These are phyloP conservation scores for Andrena fulva DNA, from an alignment of 2,888 invertebrate genomes.

Conservation along the genomic window DNA sequence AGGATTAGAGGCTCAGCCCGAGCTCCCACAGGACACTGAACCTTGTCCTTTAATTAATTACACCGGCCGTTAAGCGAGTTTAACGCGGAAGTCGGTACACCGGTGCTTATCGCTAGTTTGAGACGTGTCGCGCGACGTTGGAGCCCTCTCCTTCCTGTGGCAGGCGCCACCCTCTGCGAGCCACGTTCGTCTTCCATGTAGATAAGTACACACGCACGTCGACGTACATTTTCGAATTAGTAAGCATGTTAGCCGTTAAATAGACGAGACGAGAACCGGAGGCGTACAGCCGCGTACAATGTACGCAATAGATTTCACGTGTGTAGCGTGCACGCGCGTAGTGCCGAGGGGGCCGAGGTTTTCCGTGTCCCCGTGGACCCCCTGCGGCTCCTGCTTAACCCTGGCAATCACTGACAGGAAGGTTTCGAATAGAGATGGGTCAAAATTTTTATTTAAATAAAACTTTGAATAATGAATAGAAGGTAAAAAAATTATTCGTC, in stretches of 20 bases:
- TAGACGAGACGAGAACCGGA: constrained; percentile 9
- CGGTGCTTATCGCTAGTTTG: constrained; percentile 69
- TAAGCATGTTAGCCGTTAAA: constrained; percentile 46
- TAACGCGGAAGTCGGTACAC: constrained; percentile 65
- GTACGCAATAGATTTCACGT: background rate
- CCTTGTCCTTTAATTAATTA: constrained; percentile 71
- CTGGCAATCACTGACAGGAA: background rate
- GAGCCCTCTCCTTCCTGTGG: background rate
- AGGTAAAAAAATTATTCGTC: too few species aligned
- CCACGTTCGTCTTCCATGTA: constrained; percentile 74
- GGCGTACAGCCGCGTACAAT: constrained; percentile 1
- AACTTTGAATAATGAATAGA: too few species aligned
- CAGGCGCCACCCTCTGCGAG: constrained; percentile 27
- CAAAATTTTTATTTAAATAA: too few species aligned
- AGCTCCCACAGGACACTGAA: constrained; percentile 60
- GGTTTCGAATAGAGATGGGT: background rate
- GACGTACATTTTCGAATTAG: constrained; percentile 53
- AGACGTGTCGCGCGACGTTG: constrained; percentile 52
- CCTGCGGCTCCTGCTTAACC: background rate
- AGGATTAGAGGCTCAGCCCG: constrained; percentile 48
- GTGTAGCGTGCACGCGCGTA: constrained; percentile 12
- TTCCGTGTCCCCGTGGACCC: background rate
- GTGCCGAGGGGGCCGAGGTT: background rate
- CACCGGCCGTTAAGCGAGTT: constrained; percentile 64
- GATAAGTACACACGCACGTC: constrained; percentile 62